Base-by-base conservation (phyloP, 2,113 vertebrate genomes). In the Cynocephalus volans region DNA sequence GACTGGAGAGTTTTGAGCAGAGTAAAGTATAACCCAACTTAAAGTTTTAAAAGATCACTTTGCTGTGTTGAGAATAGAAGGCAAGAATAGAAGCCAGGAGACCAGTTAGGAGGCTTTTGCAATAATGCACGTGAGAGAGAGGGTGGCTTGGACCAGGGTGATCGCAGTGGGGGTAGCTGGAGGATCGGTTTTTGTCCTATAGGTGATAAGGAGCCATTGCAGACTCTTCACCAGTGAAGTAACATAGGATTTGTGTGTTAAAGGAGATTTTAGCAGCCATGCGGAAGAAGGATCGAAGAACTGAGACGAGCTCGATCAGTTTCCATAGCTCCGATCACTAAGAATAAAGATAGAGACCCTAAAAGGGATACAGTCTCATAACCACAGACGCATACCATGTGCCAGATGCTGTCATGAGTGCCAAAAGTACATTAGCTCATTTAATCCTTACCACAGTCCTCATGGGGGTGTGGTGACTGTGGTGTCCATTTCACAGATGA, bases 391-490 rank as follows among this genome's bases (percentile, higher is more conserved):
- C 45, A 58, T 45, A 5, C 8, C 56, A 19, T 9, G 3, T 1
- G 12, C 70, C 5, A 0, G 60, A 58, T 19, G 0, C 70, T 24
- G 6, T 41, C 3, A 0, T 0, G 26, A 45, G 33, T 33, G 14
- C 31, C 19, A 0, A 31, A 13, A 6, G 2, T 60, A 0, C 4
- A 33, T 41, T 23, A 31, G 54, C 69, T 75, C 62, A 4, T 5
- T 26, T 21, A 24, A 5, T 77, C 50, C n/a, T 92, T 45, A 8
- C 9, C 64, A 33, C 5, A 52, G 5, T 23, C 50, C n/a, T 6
- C 4, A n/a, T 3, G 18, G 2, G 23, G 24, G 65, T 1, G 1
- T 9, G 19, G 4, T 19, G 0, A 52, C 33, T 14, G 0, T 17
- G n/a, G 24, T 24, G 24, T 79, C 26, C 21, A 4, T 54, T 86